Percentiles rank a stretch among this genome's conserved stretches.
Evolutionary conservation across 2,113 vertebrate genomes (phyloP).

Genomic region (Prietella phreatophila): DNA sequence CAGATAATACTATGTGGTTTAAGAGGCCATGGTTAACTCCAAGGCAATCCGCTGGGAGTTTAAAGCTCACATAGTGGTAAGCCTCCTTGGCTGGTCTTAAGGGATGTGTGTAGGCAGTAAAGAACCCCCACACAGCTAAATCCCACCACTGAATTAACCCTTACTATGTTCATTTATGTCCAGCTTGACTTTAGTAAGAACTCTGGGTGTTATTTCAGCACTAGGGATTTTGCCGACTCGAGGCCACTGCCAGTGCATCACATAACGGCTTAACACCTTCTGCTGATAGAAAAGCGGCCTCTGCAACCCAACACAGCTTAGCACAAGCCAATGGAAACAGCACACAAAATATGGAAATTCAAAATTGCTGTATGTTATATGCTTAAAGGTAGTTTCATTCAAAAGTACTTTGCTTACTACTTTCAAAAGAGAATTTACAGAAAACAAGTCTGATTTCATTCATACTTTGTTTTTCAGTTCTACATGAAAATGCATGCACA

Average conservation of each 20-base stretch:
- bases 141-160: background rate
- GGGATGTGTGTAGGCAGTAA: constrained; percentile 42
- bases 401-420: background rate
- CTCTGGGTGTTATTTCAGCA: background rate
- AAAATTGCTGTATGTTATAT: background rate
- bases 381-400: background rate
- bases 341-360: background rate
- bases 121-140: constrained; percentile 24
- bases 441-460: background rate
- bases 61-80: constrained; percentile 54
- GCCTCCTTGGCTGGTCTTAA: constrained; percentile 50
- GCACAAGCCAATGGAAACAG: background rate
- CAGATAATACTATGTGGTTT: constrained; percentile 25
- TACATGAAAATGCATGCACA: background rate
- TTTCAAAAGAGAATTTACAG: background rate
- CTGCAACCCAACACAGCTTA: background rate
- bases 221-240: background rate
- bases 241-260: constrained; percentile 18
- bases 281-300: background rate
- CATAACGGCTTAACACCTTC: constrained; percentile 43
- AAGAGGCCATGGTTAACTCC: constrained; percentile 46
- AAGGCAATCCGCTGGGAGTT: constrained; percentile 53
- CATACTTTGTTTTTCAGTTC: background rate
- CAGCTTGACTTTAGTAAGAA: background rate
- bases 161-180: constrained; percentile 1